Base-by-base conservation (phyloP, 2,113 vertebrate species). In the Platichthys flesus region DNA sequence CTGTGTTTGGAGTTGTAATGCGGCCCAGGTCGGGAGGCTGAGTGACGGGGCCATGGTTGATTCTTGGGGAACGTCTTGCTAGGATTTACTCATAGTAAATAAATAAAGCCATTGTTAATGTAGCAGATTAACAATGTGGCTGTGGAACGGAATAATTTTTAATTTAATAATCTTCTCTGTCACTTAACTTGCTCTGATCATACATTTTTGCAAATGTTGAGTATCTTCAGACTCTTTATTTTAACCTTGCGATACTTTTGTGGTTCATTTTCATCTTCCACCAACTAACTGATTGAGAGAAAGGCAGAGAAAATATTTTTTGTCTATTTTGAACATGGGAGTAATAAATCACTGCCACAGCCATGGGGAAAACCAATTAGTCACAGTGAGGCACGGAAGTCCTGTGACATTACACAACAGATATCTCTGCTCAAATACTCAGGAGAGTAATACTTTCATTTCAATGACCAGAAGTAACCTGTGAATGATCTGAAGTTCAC, bases 1-100 rank as follows among this genome's bases (percentile, higher is more conserved):
- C 49, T 89, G 13, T 92, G 93, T 94, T 94, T 92, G 87, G 64
- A 87, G 81, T 56, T 31, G 83, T 86, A 89, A 93, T 89, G 67
- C 65, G 88, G 66, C n/a, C 74, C 90, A 91, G 86, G 84, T 85
- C 81, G 63, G 14, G n/a, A 45, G 64, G 66, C 23, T 64, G 87
- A 90, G 80, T 71, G 80, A 88, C 69, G 4, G 45, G 60, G 67
- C 82, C 45, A 47, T 16, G 3, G 45, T 18, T 20, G 49, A 51
- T 18, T 51, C 75, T 81, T 71, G 37, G 65, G 37, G 35, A 64
- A 42, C n/a, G 52, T 69, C 31, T 31, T 31, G 31, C 31, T 31
- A 31, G 7, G 31, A 31, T 31, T 31, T 31, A 6, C 31, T 31
- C 47, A n/a, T n/a, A 10, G 51, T 54, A 21, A 54, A 20, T 54